Base-by-base conservation (phyloP, 2,888 invertebrate genomes). In the Lochmaea crataegi region DNA sequence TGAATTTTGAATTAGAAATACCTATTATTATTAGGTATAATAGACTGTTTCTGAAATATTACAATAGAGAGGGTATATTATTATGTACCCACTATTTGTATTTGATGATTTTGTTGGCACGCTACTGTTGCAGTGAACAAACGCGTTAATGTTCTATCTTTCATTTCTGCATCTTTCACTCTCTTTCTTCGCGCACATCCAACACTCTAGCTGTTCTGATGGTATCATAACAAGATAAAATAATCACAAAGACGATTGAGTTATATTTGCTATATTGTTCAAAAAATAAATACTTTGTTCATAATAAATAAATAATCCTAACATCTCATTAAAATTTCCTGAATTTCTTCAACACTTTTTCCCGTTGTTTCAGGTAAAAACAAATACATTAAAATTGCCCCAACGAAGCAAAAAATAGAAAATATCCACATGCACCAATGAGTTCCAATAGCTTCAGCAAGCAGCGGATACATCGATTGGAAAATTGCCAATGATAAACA, bases 391-490 rank as follows among this genome's bases (percentile, higher is more conserved):
- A 60, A 14, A 60, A 60, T 38, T 2, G 60, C 26, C 6, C 60
- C 60, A 60, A 32, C 1, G 12, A 60, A 60, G 32, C 32, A 11
- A 14, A 12, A 14, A 38, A 10, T 38, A 2, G 60, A 5, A 60
- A 60, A 60, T 7, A 60, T 14, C 60, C 60, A 60, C 60, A 60
- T 60, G 60, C 60, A 60, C 60, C 60, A 60, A 26, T 60, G 38
- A 16, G 38, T 60, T 38, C 32, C 60, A 12, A 60, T n/a, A 60
- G 60, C 38, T 26, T 60, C 60, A 32, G 6, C 14, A 10, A 60
- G n/a, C 5, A 60, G n/a, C 1, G 60, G 32, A 32, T n/a, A 60
- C 6, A 38, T 7, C 6, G 60, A 2, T 9, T 38, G 32, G n/a
- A 38, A 60, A 10, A 60, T 3, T 10, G 60, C 14, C 12, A 60